phyloP scores from a whole-genome alignment of 2,797 vertebrate species.

The Rallus crepitans region DNA sequence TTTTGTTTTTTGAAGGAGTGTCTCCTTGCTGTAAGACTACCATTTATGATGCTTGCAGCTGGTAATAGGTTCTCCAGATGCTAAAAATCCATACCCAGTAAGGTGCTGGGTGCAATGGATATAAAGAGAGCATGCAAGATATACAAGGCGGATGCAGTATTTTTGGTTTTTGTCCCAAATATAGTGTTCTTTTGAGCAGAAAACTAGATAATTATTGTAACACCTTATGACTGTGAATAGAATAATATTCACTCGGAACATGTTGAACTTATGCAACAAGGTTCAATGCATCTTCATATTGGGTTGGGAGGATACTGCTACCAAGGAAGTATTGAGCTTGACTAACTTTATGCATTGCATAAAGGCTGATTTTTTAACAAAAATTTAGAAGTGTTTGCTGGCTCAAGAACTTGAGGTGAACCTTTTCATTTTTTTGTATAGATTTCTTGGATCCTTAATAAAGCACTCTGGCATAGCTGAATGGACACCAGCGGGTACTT shows the following conservation, averaged over 20 bases:
- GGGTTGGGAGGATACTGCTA: background rate
- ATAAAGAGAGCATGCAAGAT: background rate
- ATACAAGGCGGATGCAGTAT: background rate
- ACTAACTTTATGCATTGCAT: background rate
- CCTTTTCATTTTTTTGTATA: background rate
- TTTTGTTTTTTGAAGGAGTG: background rate
- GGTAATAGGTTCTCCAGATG: background rate
- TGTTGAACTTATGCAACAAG: background rate
- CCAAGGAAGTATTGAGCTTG: background rate
- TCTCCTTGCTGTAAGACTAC: background rate
- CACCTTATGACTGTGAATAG: background rate
- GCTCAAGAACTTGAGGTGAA: background rate
- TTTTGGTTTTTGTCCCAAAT: background rate
- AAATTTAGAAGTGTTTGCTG: background rate
- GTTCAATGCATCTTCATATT: background rate
- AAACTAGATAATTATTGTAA: background rate
- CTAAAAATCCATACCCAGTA: background rate
- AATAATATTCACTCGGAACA: background rate
- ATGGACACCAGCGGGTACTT: background rate
- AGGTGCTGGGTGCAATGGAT: background rate
- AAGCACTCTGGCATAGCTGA: background rate
- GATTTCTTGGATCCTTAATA: background rate
- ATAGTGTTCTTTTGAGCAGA: background rate
- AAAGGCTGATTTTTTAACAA: background rate
- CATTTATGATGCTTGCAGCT: background rate